Evolutionary conservation across 2,888 invertebrate genomes (phyloP).

Genomic region (Amphipyra tragopoginis): DNA sequence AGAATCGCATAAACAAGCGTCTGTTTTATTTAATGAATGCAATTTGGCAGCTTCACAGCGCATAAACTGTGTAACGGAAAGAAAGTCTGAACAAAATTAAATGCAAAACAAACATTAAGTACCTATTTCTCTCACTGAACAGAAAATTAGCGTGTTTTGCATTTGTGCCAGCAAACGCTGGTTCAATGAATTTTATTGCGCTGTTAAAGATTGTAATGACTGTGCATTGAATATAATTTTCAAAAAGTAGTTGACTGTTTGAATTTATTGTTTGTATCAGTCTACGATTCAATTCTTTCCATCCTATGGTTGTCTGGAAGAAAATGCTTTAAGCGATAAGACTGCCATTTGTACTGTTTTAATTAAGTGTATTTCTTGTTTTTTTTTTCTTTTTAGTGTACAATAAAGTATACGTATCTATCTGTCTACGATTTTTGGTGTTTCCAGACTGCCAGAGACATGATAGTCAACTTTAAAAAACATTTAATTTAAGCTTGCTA

Average conservation of each 20-base stretch:
- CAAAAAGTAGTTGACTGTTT: neutral
- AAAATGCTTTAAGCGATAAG: no score
- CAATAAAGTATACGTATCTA: no score
- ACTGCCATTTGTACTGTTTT: no score
- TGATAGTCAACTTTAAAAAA: no score
- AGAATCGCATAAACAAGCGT: conserved; percentile 13
- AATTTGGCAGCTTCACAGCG: conserved; percentile 22
- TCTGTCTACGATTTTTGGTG: no score
- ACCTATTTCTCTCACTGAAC: conserved; percentile 14
- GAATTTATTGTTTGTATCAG: no score
- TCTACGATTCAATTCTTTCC: no score
- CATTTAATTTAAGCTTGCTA: no score
- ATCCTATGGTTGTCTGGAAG: no score
- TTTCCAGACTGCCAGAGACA: no score
- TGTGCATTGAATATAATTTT: neutral
- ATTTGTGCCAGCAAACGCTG: conserved; percentile 1
- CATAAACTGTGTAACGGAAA: conserved; percentile 12
- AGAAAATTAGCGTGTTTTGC: conserved; percentile 11
- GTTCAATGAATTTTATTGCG: conserved; percentile 21
- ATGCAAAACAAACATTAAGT: conserved; percentile 15
- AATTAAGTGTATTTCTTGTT: no score
- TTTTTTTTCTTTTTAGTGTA: no score
- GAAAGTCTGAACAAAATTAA: conserved; percentile 2
- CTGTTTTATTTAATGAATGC: conserved; percentile 4
- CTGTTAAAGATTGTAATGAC: neutral